These are phyloP conservation scores for Colaptes auratus DNA, from an alignment of 2,113 vertebrate species.

Conservation along the genomic window DNA sequence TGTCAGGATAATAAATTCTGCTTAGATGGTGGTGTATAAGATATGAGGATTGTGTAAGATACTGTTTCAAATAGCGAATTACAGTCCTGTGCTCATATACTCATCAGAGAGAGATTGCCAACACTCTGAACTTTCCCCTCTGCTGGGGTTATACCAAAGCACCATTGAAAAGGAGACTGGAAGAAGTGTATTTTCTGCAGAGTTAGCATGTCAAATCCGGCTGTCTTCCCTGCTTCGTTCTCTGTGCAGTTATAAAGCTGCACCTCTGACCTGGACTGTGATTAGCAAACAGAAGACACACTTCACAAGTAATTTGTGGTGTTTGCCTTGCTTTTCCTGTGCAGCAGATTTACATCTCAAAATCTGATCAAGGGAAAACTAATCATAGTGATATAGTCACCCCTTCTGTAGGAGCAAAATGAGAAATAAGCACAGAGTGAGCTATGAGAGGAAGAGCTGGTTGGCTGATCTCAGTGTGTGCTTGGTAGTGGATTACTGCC, in stretches of 20 bases:
- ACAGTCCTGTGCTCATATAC: accelerated
- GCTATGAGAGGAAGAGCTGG: not conserved
- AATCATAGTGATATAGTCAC: too few relatives aligned
- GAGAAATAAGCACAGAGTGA: not conserved
- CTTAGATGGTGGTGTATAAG: not conserved
- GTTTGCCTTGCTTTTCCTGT: not conserved
- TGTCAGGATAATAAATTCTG: not conserved
- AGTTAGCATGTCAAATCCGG: accelerated
- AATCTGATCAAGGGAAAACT: not conserved
- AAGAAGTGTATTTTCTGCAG: not conserved
- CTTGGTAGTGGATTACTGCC: not conserved
- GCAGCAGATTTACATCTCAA: not conserved
- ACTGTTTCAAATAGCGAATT: not conserved
- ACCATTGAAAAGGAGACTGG: not conserved
- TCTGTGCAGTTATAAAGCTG: not conserved
- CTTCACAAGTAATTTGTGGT: not conserved
- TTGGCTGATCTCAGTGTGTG: not conserved
- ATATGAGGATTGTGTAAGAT: not conserved
- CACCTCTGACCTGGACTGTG: not conserved
- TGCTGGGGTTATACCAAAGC: not conserved
- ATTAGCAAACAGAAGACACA: not conserved
- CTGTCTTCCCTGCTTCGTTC: not conserved
- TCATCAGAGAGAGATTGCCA: not conserved
- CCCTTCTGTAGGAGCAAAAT: not conserved
- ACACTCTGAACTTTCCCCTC: not conserved